Evolutionary conservation across 2,888 invertebrate species (phyloP).

Genomic region (Ormyrus nitidulus): DNA sequence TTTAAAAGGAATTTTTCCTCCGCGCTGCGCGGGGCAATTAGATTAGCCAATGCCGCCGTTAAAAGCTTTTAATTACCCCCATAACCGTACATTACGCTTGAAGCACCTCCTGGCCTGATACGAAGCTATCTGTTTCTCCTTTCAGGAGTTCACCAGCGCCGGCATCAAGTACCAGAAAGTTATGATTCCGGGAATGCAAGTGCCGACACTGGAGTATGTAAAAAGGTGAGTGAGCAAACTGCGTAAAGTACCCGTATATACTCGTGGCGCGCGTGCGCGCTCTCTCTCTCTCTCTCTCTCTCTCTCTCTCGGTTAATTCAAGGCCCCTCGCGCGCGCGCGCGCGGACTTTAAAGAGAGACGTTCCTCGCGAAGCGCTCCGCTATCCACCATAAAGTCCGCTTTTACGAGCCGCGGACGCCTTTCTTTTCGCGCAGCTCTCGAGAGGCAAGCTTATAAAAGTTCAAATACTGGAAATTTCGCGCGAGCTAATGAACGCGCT

Average conservation of each 20-base stretch:
- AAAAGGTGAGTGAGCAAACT: constrained; percentile 73
- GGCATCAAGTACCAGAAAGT: constrained; percentile 77
- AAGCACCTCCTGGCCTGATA: constrained; percentile 1
- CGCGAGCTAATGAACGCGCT: constrained; percentile 21
- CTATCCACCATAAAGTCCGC: constrained; percentile 45
- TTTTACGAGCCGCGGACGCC: constrained; percentile 44
- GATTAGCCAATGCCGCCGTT: not conserved
- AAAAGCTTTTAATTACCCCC: constrained; percentile 31
- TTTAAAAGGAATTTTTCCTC: no score
- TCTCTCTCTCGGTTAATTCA: constrained; percentile 27
- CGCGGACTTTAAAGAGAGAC: constrained; percentile 1
- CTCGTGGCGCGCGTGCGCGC: not conserved
- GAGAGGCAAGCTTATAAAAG: not conserved
- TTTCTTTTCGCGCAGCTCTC: constrained; percentile 34
- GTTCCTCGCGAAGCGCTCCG: not conserved
- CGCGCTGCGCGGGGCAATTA: not conserved
- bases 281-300: no score
- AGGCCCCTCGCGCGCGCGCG: constrained; percentile 7
- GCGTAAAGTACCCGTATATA: constrained; percentile 28
- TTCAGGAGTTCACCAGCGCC: constrained; percentile 74
- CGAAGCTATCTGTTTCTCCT: constrained; percentile 52
- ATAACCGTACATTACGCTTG: not conserved
- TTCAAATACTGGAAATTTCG: constrained; percentile 38
- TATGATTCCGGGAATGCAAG: constrained; percentile 76
- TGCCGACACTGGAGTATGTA: constrained; percentile 75